These are phyloP conservation scores for Himalopsyche japonica DNA, from an alignment of 2,888 invertebrate genomes.

Conservation along the genomic window DNA sequence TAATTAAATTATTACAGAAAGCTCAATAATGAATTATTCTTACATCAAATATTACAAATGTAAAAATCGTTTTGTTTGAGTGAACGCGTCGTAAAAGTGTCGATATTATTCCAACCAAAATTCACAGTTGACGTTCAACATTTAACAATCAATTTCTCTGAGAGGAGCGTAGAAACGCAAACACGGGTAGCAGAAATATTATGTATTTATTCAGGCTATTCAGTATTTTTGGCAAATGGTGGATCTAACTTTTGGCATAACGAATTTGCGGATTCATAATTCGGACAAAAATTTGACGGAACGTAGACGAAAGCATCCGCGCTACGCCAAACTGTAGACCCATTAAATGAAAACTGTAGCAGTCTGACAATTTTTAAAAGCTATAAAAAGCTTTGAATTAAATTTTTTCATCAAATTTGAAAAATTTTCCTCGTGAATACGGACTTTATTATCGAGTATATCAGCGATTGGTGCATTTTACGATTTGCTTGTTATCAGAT, in stretches of 20 bases:
- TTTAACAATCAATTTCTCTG: neutral
- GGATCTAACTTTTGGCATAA: neutral
- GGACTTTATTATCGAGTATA: too few species aligned
- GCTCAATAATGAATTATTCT: too few species aligned
- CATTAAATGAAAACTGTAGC: neutral
- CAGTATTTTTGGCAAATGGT: neutral
- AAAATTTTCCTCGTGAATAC: too few species aligned
- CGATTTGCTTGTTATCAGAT: too few species aligned
- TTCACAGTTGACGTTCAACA: neutral
- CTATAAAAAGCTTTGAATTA: neutral
- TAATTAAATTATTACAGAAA: too few species aligned
- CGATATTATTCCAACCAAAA: neutral
- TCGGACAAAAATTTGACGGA: neutral
- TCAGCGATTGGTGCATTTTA: too few species aligned
- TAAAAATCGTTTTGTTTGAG: neutral
- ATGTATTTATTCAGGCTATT: neutral
- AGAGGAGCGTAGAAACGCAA: neutral
- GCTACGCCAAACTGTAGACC: neutral
- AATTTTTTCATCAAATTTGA: too few species aligned
- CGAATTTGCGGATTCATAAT: neutral
- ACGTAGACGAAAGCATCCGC: neutral
- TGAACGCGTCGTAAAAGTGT: neutral
- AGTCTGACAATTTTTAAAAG: neutral
- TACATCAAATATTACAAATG: too few species aligned
- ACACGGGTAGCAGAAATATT: neutral